A percentile compares a stretch with the other conserved stretches of the same genome.
phyloP scores from a whole-genome alignment of 2,797 vertebrate genomes.

The Neosilurus mollespiculum region DNA sequence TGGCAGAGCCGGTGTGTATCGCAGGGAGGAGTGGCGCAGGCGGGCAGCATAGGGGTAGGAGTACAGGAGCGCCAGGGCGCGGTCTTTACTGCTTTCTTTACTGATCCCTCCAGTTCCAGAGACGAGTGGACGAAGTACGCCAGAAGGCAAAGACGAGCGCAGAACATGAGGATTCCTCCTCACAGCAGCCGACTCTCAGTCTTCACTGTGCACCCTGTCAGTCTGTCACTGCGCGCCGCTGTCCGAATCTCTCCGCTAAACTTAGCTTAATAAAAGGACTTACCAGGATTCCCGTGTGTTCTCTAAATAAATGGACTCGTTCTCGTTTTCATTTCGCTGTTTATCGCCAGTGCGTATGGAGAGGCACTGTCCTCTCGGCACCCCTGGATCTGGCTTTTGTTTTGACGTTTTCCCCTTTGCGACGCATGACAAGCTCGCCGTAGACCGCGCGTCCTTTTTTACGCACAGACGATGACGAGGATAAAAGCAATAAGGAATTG shows the following conservation, averaged over 20 bases:
- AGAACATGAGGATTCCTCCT: conserved; percentile 72
- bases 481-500: conserved; percentile 72
- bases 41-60: conserved; percentile 71
- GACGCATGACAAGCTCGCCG: conserved; percentile 34
- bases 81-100: conserved; percentile 84
- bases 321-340: conserved; percentile 67
- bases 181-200: conserved; percentile 67
- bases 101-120: conserved; percentile 86
- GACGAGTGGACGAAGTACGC: conserved; percentile 70
- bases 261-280: conserved; percentile 27
- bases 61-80: conserved; percentile 86
- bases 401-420: conserved; percentile 56
- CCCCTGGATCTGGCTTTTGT: conserved; percentile 52
- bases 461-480: conserved; percentile 79
- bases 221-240: conserved; percentile 60
- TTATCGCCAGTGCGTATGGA: conserved; percentile 62
- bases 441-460: conserved; percentile 59
- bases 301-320: conserved; percentile 76
- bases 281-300: not conserved
- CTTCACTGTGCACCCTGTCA: conserved; percentile 29
- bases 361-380: conserved; percentile 58
- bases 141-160: conserved; percentile 52
- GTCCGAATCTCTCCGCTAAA: conserved; percentile 17
- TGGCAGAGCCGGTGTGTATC: conserved; percentile 59
- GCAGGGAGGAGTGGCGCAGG: conserved; percentile 74